Evolutionary conservation across 2,888 invertebrate genomes (phyloP).

Genomic region (Drosophila leonis): DNA sequence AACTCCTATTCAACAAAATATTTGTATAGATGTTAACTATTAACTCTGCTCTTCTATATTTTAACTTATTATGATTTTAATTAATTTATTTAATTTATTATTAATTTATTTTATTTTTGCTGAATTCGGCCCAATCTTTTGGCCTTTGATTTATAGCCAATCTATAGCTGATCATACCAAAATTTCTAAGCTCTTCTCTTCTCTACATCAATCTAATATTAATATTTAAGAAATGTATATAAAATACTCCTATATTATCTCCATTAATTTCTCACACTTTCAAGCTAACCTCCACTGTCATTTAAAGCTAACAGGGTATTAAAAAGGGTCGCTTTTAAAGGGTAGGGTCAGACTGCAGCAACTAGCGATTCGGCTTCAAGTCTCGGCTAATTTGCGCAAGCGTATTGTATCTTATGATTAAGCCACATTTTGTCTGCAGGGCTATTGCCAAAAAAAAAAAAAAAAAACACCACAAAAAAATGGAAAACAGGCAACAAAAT

Average conservation of each 20-base stretch:
- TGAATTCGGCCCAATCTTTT: too few relatives aligned
- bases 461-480: not conserved
- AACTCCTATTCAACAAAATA: too few relatives aligned
- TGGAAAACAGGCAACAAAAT: slow-evolving; percentile 25
- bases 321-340: slow-evolving; percentile 32
- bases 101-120: too few relatives aligned
- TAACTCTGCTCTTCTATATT: too few relatives aligned
- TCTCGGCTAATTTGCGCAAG: slow-evolving; percentile 64
- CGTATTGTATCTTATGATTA: slow-evolving; percentile 62
- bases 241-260: not conserved
- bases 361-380: slow-evolving; percentile 25
- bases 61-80: too few relatives aligned
- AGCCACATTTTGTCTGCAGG: slow-evolving; percentile 60
- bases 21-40: too few relatives aligned
- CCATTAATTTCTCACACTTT: too few relatives aligned
- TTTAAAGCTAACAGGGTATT: slow-evolving; percentile 28
- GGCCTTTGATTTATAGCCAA: too few relatives aligned
- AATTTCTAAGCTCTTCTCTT: too few relatives aligned
- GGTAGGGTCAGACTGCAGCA: slow-evolving; percentile 42
- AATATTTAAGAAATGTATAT: not conserved
- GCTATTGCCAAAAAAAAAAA: slow-evolving; percentile 47
- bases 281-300: not conserved
- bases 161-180: too few relatives aligned
- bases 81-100: too few relatives aligned
- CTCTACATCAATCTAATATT: not conserved